A percentile compares a stretch with the other conserved stretches of the same genome.
These are phyloP conservation scores for Mycalesis mineus DNA, from an alignment of 2,888 invertebrate species.

Conservation along the genomic window DNA sequence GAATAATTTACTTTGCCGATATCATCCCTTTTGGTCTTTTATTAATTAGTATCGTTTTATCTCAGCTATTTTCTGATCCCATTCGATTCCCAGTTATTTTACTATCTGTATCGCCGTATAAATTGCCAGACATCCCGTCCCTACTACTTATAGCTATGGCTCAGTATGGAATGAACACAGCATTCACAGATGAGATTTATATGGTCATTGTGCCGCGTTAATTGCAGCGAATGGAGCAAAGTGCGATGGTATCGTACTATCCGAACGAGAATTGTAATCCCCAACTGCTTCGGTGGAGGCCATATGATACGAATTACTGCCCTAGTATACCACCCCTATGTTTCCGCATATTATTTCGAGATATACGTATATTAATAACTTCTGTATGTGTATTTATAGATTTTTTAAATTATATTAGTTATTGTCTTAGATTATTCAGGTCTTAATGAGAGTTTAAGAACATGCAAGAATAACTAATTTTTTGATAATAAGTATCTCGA, in stretches of 20 bases:
- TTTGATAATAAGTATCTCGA: no score
- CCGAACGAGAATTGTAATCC: slow-evolving; percentile 63
- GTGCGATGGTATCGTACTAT: slow-evolving; percentile 65
- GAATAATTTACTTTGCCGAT: slow-evolving; percentile 43
- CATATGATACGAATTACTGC: slow-evolving; percentile 26
- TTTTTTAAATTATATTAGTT: not conserved
- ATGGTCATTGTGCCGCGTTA: slow-evolving; percentile 73
- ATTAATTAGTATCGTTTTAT: slow-evolving; percentile 49
- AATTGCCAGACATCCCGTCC: slow-evolving; percentile 14
- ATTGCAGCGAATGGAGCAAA: slow-evolving; percentile 71
- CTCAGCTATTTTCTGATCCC: slow-evolving; percentile 22
- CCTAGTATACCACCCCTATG: slow-evolving; percentile 7
- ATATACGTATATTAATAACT: not conserved
- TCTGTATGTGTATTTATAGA: not conserved
- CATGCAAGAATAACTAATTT: no score
- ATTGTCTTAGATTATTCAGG: no score
- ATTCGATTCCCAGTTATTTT: slow-evolving; percentile 13
- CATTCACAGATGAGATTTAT: slow-evolving; percentile 69
- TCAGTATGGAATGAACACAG: slow-evolving; percentile 57
- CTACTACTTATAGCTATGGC: slow-evolving; percentile 35
- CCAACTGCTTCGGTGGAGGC: slow-evolving; percentile 41
- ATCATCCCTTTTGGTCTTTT: slow-evolving; percentile 39
- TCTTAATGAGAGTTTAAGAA: no score
- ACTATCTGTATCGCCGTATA: slow-evolving; percentile 19
- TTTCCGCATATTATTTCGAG: slow-evolving; percentile 2